phyloP scores from a whole-genome alignment of 2,888 invertebrate genomes.

The Oegoconia quadripuncta region DNA sequence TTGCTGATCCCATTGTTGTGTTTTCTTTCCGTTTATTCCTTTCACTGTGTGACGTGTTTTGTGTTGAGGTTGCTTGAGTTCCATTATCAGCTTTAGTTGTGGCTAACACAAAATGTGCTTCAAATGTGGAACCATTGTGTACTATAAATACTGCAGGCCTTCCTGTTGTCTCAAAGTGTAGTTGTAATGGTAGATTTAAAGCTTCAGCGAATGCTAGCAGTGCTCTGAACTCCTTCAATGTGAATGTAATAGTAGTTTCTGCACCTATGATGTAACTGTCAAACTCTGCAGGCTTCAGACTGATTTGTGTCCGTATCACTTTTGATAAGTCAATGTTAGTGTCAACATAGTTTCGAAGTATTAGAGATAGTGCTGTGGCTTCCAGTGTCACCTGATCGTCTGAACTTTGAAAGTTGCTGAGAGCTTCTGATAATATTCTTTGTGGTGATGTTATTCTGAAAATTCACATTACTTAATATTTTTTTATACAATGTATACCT shows the following conservation, averaged over 20 bases:
- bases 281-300: constrained; percentile 86
- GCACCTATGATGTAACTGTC: constrained; percentile 81
- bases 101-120: constrained; percentile 89
- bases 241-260: constrained; percentile 89
- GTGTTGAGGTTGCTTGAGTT: constrained; percentile 53
- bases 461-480: too few relatives aligned
- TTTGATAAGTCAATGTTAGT: constrained; percentile 81
- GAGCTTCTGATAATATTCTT: constrained; percentile 84
- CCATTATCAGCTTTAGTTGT: constrained; percentile 82
- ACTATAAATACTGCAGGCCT: constrained; percentile 87
- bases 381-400: constrained; percentile 91
- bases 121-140: constrained; percentile 85
- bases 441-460: constrained; percentile 80
- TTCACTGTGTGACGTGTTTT: constrained; percentile 51
- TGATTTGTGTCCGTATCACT: constrained; percentile 88
- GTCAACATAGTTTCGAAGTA: constrained; percentile 89
- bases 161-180: constrained; percentile 88
- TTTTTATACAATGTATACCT: too few relatives aligned
- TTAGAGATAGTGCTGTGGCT: constrained; percentile 80
- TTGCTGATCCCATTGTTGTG: constrained; percentile 35
- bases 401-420: constrained; percentile 87
- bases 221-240: constrained; percentile 90
- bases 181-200: constrained; percentile 81
- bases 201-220: constrained; percentile 89
- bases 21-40: constrained; percentile 48